Percentiles rank a stretch among this genome's conserved stretches.
These are phyloP conservation scores for Aricia artaxerxes DNA, from an alignment of 2,888 invertebrate genomes.

Conservation along the genomic window DNA sequence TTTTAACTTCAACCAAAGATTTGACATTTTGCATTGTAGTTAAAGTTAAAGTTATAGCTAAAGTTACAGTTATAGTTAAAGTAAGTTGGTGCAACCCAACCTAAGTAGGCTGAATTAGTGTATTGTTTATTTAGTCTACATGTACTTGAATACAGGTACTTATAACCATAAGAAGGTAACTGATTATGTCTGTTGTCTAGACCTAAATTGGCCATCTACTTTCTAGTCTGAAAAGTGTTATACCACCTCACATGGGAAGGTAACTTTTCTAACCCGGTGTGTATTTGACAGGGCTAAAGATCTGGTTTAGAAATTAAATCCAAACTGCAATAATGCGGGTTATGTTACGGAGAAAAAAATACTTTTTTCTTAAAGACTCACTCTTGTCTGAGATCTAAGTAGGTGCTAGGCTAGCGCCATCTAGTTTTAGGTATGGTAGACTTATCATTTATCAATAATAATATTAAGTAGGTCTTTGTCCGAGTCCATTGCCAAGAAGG, in stretches of 20 bases:
- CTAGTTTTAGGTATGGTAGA: neutral
- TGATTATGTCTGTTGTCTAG: neutral
- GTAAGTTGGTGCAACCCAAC: no score
- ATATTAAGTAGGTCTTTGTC: neutral
- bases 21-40: no score
- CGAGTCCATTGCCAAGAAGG: neutral
- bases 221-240: neutral
- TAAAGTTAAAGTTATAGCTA: no score
- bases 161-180: neutral
- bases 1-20: no score
- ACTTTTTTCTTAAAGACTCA: neutral
- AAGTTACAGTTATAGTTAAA: no score
- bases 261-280: neutral
- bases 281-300: slow-evolving; percentile 1
- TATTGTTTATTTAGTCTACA: no score
- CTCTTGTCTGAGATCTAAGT: neutral
- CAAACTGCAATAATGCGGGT: neutral
- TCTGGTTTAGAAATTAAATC: neutral
- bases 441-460: neutral
- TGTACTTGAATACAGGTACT: no score
- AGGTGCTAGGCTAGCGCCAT: neutral
- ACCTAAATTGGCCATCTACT: neutral
- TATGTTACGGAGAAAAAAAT: no score
- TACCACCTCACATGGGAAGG: neutral
- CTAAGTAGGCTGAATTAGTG: no score